phyloP scores from a whole-genome alignment of 2,113 vertebrate genomes.

The Oncorhynchus gorbuscha region DNA sequence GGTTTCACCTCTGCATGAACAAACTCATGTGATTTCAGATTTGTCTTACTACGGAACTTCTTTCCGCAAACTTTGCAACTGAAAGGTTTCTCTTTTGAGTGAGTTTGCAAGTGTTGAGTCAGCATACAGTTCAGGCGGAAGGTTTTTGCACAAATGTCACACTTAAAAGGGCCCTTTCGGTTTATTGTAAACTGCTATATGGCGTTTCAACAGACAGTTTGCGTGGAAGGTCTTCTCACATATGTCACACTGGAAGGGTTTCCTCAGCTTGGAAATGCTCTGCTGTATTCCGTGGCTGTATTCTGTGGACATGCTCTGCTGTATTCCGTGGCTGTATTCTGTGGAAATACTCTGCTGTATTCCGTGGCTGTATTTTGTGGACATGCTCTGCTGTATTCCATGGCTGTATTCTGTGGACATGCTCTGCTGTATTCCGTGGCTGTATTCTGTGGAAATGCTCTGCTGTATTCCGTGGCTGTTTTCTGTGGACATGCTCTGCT shows the following conservation, averaged over 20 bases:
- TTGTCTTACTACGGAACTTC: conserved; percentile 14
- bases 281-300: conserved; percentile 27
- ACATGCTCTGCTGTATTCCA: too few relatives aligned
- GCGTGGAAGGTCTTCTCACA: not conserved
- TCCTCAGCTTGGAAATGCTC: not conserved
- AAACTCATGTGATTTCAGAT: conserved; percentile 60
- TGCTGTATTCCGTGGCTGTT: too few relatives aligned
- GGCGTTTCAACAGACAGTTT: not conserved
- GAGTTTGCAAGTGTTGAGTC: conserved; percentile 14
- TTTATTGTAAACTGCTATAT: not conserved
- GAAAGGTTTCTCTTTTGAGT: conserved; percentile 21
- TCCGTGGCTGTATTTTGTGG: too few relatives aligned
- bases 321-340: conserved; percentile 27
- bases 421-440: too few relatives aligned
- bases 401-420: too few relatives aligned
- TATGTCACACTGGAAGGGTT: not conserved
- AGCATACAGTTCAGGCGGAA: conserved; percentile 15
- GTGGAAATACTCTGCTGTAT: not conserved
- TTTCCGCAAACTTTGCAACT: conserved; percentile 26
- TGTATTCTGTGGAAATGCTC: too few relatives aligned
- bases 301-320: conserved; percentile 15
- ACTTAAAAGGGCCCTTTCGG: not conserved
- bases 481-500: too few relatives aligned
- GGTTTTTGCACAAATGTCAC: conserved; percentile 28
- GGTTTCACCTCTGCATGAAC: conserved; percentile 58